Percentiles rank a stretch among this genome's conserved stretches.
Conservation (phyloP, 1,140 invertebrate species). For the Panagrolaimus sp. region DNA sequence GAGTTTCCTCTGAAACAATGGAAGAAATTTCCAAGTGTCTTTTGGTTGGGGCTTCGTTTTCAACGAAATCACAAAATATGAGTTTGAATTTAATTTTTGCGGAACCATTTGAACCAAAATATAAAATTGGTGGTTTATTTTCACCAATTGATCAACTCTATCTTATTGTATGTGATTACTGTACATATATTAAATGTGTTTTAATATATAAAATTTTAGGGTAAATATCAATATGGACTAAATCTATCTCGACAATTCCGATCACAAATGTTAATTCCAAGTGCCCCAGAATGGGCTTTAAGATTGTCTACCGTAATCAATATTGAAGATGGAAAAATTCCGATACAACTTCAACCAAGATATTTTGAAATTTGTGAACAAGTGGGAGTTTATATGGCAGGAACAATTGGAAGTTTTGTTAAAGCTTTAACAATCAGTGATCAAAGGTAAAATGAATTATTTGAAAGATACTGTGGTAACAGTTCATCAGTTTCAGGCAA, state of each 20-base stretch:
- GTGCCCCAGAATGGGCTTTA: conserved; percentile 33
- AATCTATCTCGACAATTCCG: conserved; percentile 22
- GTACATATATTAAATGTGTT: too few species aligned
- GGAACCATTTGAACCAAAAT: not conserved
- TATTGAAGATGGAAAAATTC: conserved; percentile 32
- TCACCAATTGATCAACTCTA: conserved; percentile 32
- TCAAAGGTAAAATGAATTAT: conserved; percentile 25
- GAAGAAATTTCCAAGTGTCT: conserved; percentile 20
- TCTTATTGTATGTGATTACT: conserved; percentile 20
- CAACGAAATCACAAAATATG: conserved; percentile 2
- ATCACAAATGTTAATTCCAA: conserved; percentile 25
- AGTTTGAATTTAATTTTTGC: not conserved
- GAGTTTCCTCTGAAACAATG: conserved; percentile 30
- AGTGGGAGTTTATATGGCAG: conserved; percentile 19
- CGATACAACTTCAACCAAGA: conserved; percentile 24
- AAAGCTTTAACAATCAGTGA: conserved; percentile 15
- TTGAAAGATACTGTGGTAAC: not conserved
- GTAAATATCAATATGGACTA: conserved; percentile 36
- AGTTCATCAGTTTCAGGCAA: not conserved
- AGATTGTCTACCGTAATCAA: conserved; percentile 31
- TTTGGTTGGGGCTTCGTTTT: conserved; percentile 18
- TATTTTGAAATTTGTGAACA: conserved; percentile 38
- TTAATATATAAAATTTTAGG: conserved; percentile 9
- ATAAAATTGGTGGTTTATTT: conserved; percentile 20
- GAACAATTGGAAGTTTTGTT: conserved; percentile 30